Evolutionary conservation across 2,888 invertebrate species (phyloP).

Genomic region (Auanema freiburgensis): DNA sequence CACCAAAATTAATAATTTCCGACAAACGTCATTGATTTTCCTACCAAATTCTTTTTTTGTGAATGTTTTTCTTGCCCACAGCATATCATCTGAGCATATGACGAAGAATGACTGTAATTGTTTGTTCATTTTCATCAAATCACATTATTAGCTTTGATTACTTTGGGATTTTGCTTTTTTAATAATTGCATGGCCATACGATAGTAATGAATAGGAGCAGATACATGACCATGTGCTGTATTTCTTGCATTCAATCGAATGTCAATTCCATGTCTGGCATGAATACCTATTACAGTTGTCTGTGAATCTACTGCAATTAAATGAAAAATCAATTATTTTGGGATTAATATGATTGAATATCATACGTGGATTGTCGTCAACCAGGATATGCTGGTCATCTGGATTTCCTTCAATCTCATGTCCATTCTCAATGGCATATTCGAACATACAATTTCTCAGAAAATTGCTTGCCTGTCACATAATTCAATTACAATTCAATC

Average conservation of each 20-base stretch:
- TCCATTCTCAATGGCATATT: not conserved
- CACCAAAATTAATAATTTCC: not conserved
- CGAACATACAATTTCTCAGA: not conserved
- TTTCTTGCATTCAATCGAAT: conserved; percentile 59
- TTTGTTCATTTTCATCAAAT: not conserved
- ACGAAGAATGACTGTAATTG: conserved; percentile 62
- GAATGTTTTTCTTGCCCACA: conserved; percentile 56
- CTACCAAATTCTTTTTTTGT: conserved; percentile 17
- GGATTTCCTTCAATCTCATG: not conserved
- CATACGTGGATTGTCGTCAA: conserved; percentile 13
- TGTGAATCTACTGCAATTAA: conserved; percentile 28
- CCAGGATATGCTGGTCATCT: not conserved
- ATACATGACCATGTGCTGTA: conserved; percentile 59
- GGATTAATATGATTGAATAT: not conserved
- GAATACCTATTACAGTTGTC: conserved; percentile 62
- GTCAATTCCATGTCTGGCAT: conserved; percentile 66
- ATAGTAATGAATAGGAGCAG: conserved; percentile 64
- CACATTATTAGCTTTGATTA: not conserved
- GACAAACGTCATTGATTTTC: conserved; percentile 5
- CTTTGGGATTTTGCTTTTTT: conserved; percentile 25
- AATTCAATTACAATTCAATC: too few species aligned
- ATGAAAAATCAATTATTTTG: not conserved
- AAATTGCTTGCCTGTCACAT: conserved; percentile 12
- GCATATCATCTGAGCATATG: conserved; percentile 65
- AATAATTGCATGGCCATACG: conserved; percentile 49